Evolutionary conservation across 2,888 invertebrate species (phyloP).

Genomic region (Ligdia adustata): DNA sequence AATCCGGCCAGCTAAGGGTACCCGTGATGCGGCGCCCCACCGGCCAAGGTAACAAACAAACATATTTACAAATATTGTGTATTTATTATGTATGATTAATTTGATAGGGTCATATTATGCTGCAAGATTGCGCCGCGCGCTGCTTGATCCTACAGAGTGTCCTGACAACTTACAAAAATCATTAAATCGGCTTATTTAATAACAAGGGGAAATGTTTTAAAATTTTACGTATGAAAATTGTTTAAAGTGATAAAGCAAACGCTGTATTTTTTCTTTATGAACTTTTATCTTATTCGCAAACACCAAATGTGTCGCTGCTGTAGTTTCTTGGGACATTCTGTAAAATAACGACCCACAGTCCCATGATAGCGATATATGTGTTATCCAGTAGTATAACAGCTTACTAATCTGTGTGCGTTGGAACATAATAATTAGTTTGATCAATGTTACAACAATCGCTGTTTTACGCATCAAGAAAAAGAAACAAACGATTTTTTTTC

Average conservation of each 20-base stretch:
- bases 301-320: too few species aligned
- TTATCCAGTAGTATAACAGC: constrained; percentile 22
- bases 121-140: constrained; percentile 28
- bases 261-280: too few species aligned
- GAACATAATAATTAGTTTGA: constrained; percentile 24
- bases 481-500: constrained; percentile 8
- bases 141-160: constrained; percentile 28
- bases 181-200: too few species aligned
- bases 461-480: constrained; percentile 24
- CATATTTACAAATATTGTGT: constrained; percentile 34
- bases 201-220: too few species aligned
- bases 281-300: too few species aligned
- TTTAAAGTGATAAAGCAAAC: too few species aligned
- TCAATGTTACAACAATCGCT: constrained; percentile 18
- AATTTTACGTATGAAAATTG: too few species aligned
- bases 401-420: constrained; percentile 31
- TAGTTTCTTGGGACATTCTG: constrained; percentile 31
- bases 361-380: constrained; percentile 20
- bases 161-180: constrained; percentile 27
- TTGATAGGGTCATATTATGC: constrained; percentile 28
- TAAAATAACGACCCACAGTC: constrained; percentile 14
- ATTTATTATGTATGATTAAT: constrained; percentile 35
- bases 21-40: constrained; percentile 76
- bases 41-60: constrained; percentile 69
- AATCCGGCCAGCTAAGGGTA: constrained; percentile 65